phyloP scores from a whole-genome alignment of 1,140 invertebrate species.

The Homalodisca vitripennis region DNA sequence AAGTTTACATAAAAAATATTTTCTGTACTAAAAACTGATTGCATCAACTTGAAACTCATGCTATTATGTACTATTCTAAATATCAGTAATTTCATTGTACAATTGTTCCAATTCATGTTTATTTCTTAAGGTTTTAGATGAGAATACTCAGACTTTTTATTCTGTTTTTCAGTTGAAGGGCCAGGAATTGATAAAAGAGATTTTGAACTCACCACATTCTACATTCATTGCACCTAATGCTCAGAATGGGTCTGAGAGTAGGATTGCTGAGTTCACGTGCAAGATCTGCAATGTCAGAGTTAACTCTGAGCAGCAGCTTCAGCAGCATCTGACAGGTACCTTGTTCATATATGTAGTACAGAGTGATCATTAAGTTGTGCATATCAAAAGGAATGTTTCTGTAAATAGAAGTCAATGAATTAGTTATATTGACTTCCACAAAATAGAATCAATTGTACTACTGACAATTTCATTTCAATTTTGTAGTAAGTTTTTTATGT shows the following conservation, averaged over 20 bases:
- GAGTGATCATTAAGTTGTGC: too few species aligned
- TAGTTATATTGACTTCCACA: too few species aligned
- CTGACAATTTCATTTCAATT: too few species aligned
- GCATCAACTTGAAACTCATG: too few species aligned
- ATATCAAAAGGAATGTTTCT: not conserved
- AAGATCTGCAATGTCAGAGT: constrained; percentile 53
- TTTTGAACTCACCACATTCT: not conserved
- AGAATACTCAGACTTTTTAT: too few species aligned
- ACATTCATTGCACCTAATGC: not conserved
- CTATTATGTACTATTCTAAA: too few species aligned
- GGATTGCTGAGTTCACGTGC: constrained; percentile 47
- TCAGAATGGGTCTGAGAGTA: not conserved
- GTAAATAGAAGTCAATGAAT: not conserved
- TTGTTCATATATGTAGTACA: not conserved
- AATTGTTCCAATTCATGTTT: too few species aligned
- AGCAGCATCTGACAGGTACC: constrained; percentile 54
- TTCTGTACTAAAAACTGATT: too few species aligned
- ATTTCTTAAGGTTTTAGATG: too few species aligned
- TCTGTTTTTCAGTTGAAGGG: not conserved
- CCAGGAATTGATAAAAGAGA: not conserved
- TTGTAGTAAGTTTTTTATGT: constrained; percentile 13
- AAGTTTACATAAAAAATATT: too few species aligned
- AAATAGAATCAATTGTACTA: too few species aligned
- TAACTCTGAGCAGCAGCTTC: constrained; percentile 54
- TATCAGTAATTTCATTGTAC: too few species aligned